Base-by-base conservation (phyloP, 2,113 vertebrate species). In the Strix aluco region DNA sequence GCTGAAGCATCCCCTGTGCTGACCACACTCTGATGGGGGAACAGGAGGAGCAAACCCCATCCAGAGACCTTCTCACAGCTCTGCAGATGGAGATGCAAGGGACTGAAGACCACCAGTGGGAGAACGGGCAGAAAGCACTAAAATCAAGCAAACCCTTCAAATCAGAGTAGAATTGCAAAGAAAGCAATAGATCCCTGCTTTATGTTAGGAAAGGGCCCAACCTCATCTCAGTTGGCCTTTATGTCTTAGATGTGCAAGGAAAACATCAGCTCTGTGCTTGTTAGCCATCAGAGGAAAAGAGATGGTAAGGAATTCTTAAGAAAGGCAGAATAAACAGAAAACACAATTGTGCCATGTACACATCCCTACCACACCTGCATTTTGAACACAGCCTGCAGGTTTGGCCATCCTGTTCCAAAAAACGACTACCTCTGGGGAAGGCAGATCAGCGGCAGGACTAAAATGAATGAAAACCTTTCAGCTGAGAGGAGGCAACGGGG, bases 21-120 rank as follows among this genome's bases (percentile, higher is more conserved):
- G 42, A 46, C 12, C 77, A 34, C 0, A 0, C n/a, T 79, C 30
- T 2, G 1, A 32, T 0, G 0, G 36, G 32, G 18, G 21, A 13
- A n/a, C 5, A 0, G 75, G 71, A 74, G n/a, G 14, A 51, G 55
- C 27, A 71, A 67, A 9, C 6, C 44, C 18, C n/a, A 42, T 16
- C 47, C 3, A 1, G 29, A 42, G 57, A 83, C 32, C n/a, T 69
- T 46, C 74, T 40, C 52, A 63, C 66, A 61, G 51, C 34, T 65
- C 58, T 42, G 17, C 36, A 44, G 21, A 54, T 15, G 27, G 30
- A 82, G 6, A 22, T 38, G 21, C 0, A 2, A 32, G 32, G 38
- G 20, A 44, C 47, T 19, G 15, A 67, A 34, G n/a, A 62, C 13
- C 47, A 61, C 9, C 62, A 34, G 22, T 4, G 15, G 22, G 16